phyloP scores from a whole-genome alignment of 1,140 invertebrate species.

The Dreissena rostriformis region DNA sequence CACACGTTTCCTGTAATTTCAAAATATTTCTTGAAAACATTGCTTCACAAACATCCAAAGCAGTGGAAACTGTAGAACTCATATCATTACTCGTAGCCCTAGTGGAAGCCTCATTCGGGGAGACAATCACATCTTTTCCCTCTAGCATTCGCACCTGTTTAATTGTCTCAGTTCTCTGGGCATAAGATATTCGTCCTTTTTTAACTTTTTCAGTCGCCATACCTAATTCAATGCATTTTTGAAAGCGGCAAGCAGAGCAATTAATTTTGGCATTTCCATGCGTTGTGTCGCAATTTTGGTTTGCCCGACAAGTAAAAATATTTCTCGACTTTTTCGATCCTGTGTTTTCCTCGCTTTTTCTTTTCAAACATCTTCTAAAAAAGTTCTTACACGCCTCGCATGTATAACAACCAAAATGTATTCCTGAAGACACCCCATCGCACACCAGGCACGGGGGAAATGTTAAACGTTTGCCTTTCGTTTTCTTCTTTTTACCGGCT shows the following conservation, averaged over 20 bases:
- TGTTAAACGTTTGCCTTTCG: slow-evolving; percentile 13
- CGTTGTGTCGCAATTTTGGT: slow-evolving; percentile 67
- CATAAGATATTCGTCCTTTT: slow-evolving; percentile 34
- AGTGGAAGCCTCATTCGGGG: background rate
- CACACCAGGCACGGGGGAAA: slow-evolving; percentile 80
- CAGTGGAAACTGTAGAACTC: background rate
- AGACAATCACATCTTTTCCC: slow-evolving; percentile 29
- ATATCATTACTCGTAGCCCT: background rate
- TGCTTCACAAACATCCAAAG: background rate
- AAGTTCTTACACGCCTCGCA: slow-evolving; percentile 83
- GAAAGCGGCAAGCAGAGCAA: slow-evolving; percentile 76
- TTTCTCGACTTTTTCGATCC: too few species aligned
- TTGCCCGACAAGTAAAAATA: background rate
- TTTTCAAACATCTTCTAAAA: slow-evolving; percentile 74
- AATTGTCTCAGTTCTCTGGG: slow-evolving; percentile 48
- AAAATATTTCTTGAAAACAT: background rate
- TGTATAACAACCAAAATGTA: slow-evolving; percentile 82
- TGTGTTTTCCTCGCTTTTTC: background rate
- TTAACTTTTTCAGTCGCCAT: slow-evolving; percentile 43
- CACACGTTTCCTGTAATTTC: background rate
- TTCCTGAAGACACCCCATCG: slow-evolving; percentile 81
- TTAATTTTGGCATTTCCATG: slow-evolving; percentile 63
- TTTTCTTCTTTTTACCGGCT: background rate
- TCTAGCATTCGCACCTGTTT: slow-evolving; percentile 46
- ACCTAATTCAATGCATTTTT: slow-evolving; percentile 43